phyloP scores from a whole-genome alignment of 2,797 vertebrate genomes.

The Hyperoplus immaculatus region DNA sequence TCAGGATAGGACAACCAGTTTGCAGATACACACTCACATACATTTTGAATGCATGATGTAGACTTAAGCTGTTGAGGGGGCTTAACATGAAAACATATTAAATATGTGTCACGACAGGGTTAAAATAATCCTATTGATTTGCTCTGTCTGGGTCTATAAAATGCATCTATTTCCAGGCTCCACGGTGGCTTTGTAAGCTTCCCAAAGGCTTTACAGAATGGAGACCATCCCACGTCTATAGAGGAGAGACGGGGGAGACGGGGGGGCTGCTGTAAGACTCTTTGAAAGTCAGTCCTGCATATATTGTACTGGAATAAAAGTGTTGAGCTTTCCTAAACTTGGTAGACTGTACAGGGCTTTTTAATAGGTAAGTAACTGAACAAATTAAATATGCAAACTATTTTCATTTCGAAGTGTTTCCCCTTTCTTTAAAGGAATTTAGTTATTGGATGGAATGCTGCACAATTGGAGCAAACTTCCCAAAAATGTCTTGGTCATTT shows the following conservation, averaged over 20 bases:
- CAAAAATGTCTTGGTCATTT: no score
- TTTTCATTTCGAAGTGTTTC: no score
- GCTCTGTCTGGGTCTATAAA: slow-evolving; percentile 38
- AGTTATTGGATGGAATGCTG: no score
- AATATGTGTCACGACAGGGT: slow-evolving; percentile 41
- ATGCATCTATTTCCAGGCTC: slow-evolving; percentile 29
- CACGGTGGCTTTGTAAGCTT: slow-evolving; percentile 35
- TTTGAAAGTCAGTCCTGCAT: slow-evolving; percentile 26
- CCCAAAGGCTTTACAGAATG: slow-evolving; percentile 39
- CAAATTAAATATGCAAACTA: no score
- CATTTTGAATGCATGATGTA: slow-evolving; percentile 33
- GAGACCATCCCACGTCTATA: slow-evolving; percentile 24
- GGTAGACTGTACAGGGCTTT: neutral
- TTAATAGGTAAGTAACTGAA: neutral
- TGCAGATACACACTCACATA: slow-evolving; percentile 30
- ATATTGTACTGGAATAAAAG: slow-evolving; percentile 26
- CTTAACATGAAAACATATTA: slow-evolving; percentile 54
- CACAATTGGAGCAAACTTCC: no score
- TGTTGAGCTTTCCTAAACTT: slow-evolving; percentile 29
- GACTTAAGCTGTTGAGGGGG: slow-evolving; percentile 28
- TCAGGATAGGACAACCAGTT: slow-evolving; percentile 27
- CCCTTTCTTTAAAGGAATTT: no score
- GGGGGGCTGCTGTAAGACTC: slow-evolving; percentile 26
- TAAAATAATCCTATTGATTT: slow-evolving; percentile 58
- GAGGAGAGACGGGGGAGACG: neutral